Percentiles rank a stretch among this genome's conserved stretches.
Evolutionary conservation across 2,113 vertebrate genomes (phyloP).

Genomic region (Thalassoma bifasciatum): DNA sequence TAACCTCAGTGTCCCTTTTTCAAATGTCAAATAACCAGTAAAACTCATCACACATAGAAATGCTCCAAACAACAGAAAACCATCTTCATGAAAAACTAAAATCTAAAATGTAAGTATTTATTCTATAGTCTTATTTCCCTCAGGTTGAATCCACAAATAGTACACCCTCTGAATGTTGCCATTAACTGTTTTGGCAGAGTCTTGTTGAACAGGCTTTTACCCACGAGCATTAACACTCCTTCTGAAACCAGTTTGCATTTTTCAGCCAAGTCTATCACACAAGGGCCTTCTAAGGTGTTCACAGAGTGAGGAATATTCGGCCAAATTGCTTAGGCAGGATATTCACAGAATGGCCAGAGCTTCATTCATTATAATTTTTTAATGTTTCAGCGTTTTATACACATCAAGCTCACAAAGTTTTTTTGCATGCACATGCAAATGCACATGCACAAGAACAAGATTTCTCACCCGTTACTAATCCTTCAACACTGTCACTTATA

Average conservation of each 20-base stretch:
- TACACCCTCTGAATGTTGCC: constrained; percentile 37
- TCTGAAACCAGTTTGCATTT: constrained; percentile 46
- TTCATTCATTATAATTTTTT: constrained; percentile 1
- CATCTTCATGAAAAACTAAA: no score
- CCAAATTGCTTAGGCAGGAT: constrained; percentile 21
- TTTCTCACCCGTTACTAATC: constrained; percentile 25
- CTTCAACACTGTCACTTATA: constrained; percentile 2
- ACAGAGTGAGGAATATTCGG: constrained; percentile 15
- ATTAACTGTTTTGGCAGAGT: constrained; percentile 55
- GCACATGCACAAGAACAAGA: constrained; percentile 42
- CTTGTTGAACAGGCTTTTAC: constrained; percentile 24
- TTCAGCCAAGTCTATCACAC: constrained; percentile 39
- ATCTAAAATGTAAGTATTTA: no score
- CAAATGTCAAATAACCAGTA: no score
- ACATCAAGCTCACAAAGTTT: no score
- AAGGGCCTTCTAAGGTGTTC: constrained; percentile 34
- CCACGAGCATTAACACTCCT: constrained; percentile 44
- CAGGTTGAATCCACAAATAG: not conserved
- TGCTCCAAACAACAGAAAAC: no score
- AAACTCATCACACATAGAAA: no score
- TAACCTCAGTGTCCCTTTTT: no score
- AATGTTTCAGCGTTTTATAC: constrained; percentile 27
- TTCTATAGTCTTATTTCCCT: no score
- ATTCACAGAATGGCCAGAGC: constrained; percentile 14
- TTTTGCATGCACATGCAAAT: no score